phyloP scores from a whole-genome alignment of 2,888 invertebrate genomes.

The Lumbricus terrestris region DNA sequence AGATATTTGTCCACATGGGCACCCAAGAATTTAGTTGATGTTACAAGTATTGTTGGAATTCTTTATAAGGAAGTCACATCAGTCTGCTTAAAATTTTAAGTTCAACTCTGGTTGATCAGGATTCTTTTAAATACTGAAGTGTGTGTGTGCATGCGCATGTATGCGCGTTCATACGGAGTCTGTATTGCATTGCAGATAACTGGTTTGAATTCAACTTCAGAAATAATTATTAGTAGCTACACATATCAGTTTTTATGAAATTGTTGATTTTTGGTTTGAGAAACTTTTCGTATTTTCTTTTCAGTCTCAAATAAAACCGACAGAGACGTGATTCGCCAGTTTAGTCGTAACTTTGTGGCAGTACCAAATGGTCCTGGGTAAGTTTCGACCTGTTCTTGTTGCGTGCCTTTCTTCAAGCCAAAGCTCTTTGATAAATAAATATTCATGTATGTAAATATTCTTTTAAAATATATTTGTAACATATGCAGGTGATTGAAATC shows the following conservation, averaged over 20 bases:
- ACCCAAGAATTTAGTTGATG: too few relatives aligned
- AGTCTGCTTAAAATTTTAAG: not conserved
- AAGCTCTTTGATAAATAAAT: not conserved
- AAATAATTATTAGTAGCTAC: not conserved
- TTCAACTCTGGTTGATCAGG: not conserved
- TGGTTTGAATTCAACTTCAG: not conserved
- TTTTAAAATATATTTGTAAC: not conserved
- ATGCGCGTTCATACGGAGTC: too few relatives aligned
- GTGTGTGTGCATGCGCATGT: too few relatives aligned
- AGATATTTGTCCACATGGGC: too few relatives aligned
- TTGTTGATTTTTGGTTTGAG: not conserved
- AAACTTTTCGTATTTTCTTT: not conserved
- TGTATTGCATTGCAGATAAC: not conserved
- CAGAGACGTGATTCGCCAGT: not conserved
- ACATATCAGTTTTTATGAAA: not conserved
- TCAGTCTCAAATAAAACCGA: not conserved
- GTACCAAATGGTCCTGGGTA: not conserved
- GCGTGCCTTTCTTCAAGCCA: too few relatives aligned
- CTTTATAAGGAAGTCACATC: too few relatives aligned
- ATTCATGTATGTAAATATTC: not conserved
- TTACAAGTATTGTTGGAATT: too few relatives aligned
- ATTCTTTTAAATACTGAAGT: not conserved
- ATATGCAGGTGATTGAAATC: not conserved
- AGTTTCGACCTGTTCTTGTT: not conserved
- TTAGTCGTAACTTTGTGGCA: not conserved